Conservation (phyloP, 2,888 invertebrate genomes). For the Ichneumoninae sp. region DNA sequence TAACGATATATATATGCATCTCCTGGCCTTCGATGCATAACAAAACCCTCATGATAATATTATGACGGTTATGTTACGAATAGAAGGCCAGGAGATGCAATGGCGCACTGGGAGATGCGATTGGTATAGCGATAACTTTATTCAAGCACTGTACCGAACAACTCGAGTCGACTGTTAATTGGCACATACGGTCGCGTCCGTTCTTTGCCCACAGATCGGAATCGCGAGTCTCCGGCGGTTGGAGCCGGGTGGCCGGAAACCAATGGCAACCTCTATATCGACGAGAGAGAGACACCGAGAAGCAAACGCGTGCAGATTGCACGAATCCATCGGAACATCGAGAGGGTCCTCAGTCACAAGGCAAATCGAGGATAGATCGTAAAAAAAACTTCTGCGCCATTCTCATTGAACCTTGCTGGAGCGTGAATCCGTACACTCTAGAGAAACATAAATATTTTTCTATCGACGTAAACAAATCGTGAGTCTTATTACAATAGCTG, state of each 20-base stretch:
- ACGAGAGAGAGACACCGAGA: slow-evolving; percentile 76
- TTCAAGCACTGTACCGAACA: slow-evolving; percentile 24
- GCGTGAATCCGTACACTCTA: neutral
- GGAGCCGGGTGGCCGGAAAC: slow-evolving; percentile 79
- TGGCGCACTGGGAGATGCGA: neutral
- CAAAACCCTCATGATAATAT: too few species aligned
- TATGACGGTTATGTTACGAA: neutral
- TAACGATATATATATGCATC: too few species aligned
- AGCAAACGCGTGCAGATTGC: slow-evolving; percentile 76
- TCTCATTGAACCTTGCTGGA: neutral
- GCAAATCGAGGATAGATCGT: slow-evolving; percentile 49
- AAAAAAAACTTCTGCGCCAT: neutral
- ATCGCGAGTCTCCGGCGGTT: slow-evolving; percentile 77
- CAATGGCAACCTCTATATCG: slow-evolving; percentile 80
- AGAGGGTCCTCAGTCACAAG: slow-evolving; percentile 79
- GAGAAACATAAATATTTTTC: neutral
- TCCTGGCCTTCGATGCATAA: too few species aligned
- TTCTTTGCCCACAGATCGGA: slow-evolving; percentile 76
- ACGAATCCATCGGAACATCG: slow-evolving; percentile 80
- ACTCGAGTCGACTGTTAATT: slow-evolving; percentile 53
- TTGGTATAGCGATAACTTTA: slow-evolving; percentile 40
- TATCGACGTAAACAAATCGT: neutral
- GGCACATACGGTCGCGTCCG: slow-evolving; percentile 50
- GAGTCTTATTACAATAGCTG: neutral
- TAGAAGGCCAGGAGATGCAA: neutral